Evolutionary conservation across 1,140 invertebrate species (phyloP), one percentile per base, ranked within the genome.

Genomic region (Bombus breviceps): DNA sequence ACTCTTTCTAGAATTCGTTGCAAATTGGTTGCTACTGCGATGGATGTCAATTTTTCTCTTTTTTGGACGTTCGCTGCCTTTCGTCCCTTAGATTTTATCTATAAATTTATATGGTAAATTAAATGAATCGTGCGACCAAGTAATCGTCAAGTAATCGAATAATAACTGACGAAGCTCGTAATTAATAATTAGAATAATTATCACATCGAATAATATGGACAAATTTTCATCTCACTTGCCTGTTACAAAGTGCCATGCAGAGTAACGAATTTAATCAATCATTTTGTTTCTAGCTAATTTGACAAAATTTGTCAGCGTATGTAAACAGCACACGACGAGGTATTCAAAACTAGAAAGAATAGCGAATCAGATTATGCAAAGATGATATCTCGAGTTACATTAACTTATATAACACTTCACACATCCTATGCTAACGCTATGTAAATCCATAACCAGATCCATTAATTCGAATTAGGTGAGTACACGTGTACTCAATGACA

Each of bases 371-470:
- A 69, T 39, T 39, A 69, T 69, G 1, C 68, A 39, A 25, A 69
- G 9, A 62, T 13, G 4, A 18, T 5, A 22, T 22, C 39, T 74
- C 72, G 15, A 12, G 8, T 47, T 47, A 47, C n/a, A 32, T 32
- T 8, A 47, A 25, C 68, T 69, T n/a, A 5, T 34, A 32, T n/a
- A n/a, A 47, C 39, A 15, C 18, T 32, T 15, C 18, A 32, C 4
- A 34, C n/a, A 74, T 32, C 8, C 41, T 74, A 32, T 47, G 72
- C 72, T 12, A n/a, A 47, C n/a, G 15, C 39, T n/a, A n/a, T 74
- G 41, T n/a, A 74, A 74, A 74, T 74, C 72, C n/a, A 74, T 47
- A 74, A 47, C 72, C n/a, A 74, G 18, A 74, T 74, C 41, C 72
- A 74, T 47, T 73, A 47, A 73, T 47, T 74, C 41, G 41, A 32